Base-by-base conservation (phyloP, 2,888 invertebrate species). In the Heliconius charithonia region DNA sequence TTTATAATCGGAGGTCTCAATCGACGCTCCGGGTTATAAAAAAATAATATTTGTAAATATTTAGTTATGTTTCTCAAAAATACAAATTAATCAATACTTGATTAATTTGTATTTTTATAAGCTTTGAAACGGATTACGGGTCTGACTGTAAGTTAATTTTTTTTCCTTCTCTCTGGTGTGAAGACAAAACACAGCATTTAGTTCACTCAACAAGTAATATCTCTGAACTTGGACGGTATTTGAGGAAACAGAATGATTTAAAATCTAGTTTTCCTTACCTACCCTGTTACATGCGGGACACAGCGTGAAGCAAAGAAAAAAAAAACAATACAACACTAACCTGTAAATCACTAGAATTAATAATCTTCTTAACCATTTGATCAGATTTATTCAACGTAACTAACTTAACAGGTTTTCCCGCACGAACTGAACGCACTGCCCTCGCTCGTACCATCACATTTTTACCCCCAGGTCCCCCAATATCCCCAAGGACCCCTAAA, bases 311-410 rank as follows among this genome's bases (percentile, higher is more conserved):
- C 22, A 22, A 56, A 56, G 9, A 56, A 56, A 22, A 56, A 56
- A 56, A 22, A 56, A 22, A 9, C 9, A 56, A 19, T 56, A 19
- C 22, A 12, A 59, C 59, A 59, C 65, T 66, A 59, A 80, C 81
- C 81, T 81, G 81, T 32, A 80, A 73, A 51, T 80, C 76, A 51
- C 76, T 78, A n/a, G 78, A 74, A 41, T 81, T 74, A 4, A 80
- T 72, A 29, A 80, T 32, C 65, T 75, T 81, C 62, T 81, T 81
- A 19, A 79, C 12, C 7, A 78, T 75, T 70, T 80, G 80, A 25
- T 79, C 75, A 6, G 41, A 10, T 16, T 81, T 82, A 65, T 78
- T 79, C 32, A 80, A 66, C 22, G 81, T 74, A 37, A 81, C 59
- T 25, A 81, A 65, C 37, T 82, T 82, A 13, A 82, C 79, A 25